Conservation (phyloP, 2,113 vertebrate genomes). For the Rhinoptilus africanus region DNA sequence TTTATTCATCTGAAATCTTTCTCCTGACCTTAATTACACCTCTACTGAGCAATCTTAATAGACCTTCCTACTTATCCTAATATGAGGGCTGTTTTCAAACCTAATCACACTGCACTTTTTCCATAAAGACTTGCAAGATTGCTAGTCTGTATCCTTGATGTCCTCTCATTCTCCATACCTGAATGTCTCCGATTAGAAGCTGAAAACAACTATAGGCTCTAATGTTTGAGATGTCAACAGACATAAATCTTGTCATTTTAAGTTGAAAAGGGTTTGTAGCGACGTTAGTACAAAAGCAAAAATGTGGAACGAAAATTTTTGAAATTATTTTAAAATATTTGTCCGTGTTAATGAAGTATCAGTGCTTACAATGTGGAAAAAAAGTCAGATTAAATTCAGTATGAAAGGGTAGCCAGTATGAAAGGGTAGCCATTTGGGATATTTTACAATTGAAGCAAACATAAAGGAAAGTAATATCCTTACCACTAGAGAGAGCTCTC, state of each 20-base stretch:
- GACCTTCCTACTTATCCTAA: not conserved
- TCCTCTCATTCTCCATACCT: not conserved
- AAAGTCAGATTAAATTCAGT: not conserved
- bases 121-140: not conserved
- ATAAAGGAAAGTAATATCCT: constrained; percentile 36
- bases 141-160: not conserved
- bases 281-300: not conserved
- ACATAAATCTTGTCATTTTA: not conserved
- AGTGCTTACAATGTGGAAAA: not conserved
- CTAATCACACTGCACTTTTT: not conserved
- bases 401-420: not conserved
- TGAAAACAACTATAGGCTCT: not conserved
- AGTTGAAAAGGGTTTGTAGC: not conserved
- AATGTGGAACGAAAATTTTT: not conserved
- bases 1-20: not conserved
- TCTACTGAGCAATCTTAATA: not conserved
- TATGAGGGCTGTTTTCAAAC: not conserved
- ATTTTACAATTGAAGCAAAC: not conserved
- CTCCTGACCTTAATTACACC: not conserved
- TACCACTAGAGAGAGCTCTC: constrained; percentile 63
- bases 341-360: not conserved
- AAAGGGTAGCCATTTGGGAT: not conserved
- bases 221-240: not conserved
- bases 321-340: not conserved
- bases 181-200: not conserved